phyloP scores from a whole-genome alignment of 2,797 vertebrate genomes.

The Sparidentex hasta region DNA sequence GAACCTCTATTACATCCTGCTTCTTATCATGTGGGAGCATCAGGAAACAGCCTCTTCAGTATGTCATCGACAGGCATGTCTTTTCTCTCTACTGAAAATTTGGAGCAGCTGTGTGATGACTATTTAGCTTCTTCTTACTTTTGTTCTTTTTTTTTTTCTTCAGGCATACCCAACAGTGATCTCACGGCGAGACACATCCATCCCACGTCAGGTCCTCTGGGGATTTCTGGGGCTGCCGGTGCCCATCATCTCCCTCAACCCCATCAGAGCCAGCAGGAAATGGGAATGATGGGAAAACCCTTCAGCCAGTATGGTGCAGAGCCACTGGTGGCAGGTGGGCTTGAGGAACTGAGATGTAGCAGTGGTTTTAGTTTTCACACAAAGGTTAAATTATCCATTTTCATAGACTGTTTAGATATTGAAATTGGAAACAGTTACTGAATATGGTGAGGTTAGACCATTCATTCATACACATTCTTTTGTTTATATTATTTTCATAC shows the following conservation, averaged over 20 bases:
- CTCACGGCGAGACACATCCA: conserved; percentile 75
- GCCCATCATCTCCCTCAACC: conserved; percentile 72
- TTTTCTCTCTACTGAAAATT: not conserved
- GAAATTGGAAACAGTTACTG: not conserved
- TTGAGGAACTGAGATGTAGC: conserved; percentile 87
- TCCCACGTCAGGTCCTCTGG: conserved; percentile 65
- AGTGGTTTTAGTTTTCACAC: conserved; percentile 2
- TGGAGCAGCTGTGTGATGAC: too few relatives aligned
- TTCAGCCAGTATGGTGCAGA: conserved; percentile 77
- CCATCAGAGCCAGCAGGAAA: conserved; percentile 76
- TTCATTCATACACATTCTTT: not conserved
- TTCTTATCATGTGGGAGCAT: conserved; percentile 76
- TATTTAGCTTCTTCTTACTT: not conserved
- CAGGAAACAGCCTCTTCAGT: conserved; percentile 76
- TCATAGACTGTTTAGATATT: not conserved
- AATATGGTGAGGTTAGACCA: not conserved
- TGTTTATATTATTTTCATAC: not conserved
- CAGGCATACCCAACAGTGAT: conserved; percentile 69
- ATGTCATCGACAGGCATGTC: conserved; percentile 72
- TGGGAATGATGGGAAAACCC: conserved; percentile 79
- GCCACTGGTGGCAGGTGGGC: conserved; percentile 77
- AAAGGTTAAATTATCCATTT: not conserved
- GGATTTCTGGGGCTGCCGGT: conserved; percentile 69
- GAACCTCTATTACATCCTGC: conserved; percentile 77
- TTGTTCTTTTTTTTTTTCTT: not conserved